Evolutionary conservation across 1,140 invertebrate genomes (phyloP).

Genomic region (Stenopsyche tienmushanensis): DNA sequence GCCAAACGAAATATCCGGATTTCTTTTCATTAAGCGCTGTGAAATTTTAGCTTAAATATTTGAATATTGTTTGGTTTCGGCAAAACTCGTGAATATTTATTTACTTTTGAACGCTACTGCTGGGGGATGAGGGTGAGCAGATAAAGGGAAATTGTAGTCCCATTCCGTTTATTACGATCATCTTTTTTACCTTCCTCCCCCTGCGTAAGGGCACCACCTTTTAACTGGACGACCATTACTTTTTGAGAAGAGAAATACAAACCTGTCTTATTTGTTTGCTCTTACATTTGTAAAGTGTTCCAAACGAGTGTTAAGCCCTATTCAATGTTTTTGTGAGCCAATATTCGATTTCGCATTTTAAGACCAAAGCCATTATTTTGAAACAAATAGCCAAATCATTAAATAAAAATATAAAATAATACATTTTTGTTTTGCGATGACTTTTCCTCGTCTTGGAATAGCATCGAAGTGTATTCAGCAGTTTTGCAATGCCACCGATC

Average conservation of each 20-base stretch:
- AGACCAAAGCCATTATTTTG: too few relatives aligned
- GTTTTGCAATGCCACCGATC: not conserved
- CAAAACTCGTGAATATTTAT: not conserved
- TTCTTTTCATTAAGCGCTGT: not conserved
- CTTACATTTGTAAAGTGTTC: not conserved
- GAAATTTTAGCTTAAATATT: not conserved
- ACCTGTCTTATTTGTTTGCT: not conserved
- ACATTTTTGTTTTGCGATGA: too few relatives aligned
- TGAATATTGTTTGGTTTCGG: not conserved
- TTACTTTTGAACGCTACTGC: slow-evolving; percentile 19
- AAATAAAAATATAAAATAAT: too few relatives aligned
- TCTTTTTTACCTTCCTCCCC: slow-evolving; percentile 36
- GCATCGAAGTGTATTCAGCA: not conserved
- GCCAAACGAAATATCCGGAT: not conserved
- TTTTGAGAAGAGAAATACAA: not conserved
- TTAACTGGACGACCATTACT: slow-evolving; percentile 1
- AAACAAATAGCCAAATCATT: too few relatives aligned
- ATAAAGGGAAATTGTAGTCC: slow-evolving; percentile 36
- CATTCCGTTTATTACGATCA: slow-evolving; percentile 39
- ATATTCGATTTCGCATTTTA: too few relatives aligned
- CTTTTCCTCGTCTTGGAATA: too few relatives aligned
- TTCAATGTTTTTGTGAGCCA: not conserved
- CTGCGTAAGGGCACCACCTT: slow-evolving; percentile 8
- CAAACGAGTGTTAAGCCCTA: too few relatives aligned
- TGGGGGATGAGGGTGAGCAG: slow-evolving; percentile 23